Evolutionary conservation across 2,113 vertebrate genomes (phyloP).

Genomic region (Sebastes schlegelii): DNA sequence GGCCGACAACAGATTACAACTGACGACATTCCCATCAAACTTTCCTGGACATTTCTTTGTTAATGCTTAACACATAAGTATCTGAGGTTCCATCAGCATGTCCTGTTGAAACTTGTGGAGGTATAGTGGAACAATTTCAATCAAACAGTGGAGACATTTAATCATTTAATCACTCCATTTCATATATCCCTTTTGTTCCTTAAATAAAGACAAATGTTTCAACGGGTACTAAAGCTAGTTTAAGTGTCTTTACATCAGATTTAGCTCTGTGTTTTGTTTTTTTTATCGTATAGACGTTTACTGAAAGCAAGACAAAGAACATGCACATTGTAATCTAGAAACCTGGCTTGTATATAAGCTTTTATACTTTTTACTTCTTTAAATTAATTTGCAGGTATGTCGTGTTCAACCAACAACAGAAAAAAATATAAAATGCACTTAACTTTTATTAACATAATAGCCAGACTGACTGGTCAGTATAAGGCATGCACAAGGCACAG

Average conservation of each 20-base stretch:
- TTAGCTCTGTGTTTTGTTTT: background rate
- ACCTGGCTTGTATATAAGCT: background rate
- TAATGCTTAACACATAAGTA: background rate
- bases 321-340: background rate
- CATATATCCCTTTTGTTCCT: background rate
- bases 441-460: slow-evolving; percentile 51
- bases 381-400: background rate
- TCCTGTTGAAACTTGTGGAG: background rate
- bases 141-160: background rate
- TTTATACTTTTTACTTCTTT: background rate
- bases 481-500: slow-evolving; percentile 35
- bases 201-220: background rate
- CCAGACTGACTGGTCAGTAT: slow-evolving; percentile 21
- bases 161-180: background rate
- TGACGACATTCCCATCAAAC: background rate
- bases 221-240: background rate
- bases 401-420: slow-evolving; percentile 16
- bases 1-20: background rate
- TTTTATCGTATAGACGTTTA: background rate
- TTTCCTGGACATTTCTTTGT: background rate
- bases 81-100: background rate
- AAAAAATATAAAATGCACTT: slow-evolving; percentile 2
- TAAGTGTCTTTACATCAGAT: background rate
- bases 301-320: background rate
- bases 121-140: background rate